Conservation (phyloP, 2,888 invertebrate genomes). For the Galerucella calmariensis region DNA sequence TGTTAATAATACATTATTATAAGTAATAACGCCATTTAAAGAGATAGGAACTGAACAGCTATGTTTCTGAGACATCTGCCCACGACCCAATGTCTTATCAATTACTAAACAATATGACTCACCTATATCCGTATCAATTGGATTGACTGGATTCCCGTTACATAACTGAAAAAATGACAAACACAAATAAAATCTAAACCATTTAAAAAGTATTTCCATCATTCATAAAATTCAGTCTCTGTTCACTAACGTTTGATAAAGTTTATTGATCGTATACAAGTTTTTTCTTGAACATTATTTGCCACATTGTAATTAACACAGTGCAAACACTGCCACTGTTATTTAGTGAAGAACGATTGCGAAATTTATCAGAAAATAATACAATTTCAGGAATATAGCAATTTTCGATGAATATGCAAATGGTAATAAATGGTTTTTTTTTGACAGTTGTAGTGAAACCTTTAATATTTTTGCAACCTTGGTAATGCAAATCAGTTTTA, state of each 20-base stretch:
- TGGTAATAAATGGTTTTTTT: slow-evolving; percentile 35
- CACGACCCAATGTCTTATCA: slow-evolving; percentile 31
- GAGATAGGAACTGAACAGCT: not conserved
- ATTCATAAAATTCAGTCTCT: slow-evolving; percentile 40
- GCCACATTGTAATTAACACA: slow-evolving; percentile 43
- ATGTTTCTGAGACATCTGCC: slow-evolving; percentile 9
- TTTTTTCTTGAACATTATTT: slow-evolving; percentile 33
- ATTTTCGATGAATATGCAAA: slow-evolving; percentile 34
- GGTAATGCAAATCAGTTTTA: not conserved
- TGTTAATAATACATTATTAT: not conserved
- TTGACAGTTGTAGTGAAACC: slow-evolving; percentile 34
- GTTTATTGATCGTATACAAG: slow-evolving; percentile 39
- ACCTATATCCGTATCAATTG: slow-evolving; percentile 62
- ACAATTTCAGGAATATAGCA: slow-evolving; percentile 25
- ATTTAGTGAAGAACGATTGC: slow-evolving; percentile 18
- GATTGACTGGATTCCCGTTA: slow-evolving; percentile 63
- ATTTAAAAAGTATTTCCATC: slow-evolving; percentile 60
- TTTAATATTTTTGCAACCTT: not conserved
- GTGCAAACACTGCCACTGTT: slow-evolving; percentile 32
- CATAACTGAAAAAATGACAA: slow-evolving; percentile 61
- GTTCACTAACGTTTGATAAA: slow-evolving; percentile 31
- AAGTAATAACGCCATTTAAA: not conserved
- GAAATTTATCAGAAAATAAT: slow-evolving; percentile 24
- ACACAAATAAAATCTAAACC: slow-evolving; percentile 58
- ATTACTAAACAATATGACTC: slow-evolving; percentile 55